phyloP scores from a whole-genome alignment of 2,797 vertebrate species.

The Hipposideros larvatus region DNA sequence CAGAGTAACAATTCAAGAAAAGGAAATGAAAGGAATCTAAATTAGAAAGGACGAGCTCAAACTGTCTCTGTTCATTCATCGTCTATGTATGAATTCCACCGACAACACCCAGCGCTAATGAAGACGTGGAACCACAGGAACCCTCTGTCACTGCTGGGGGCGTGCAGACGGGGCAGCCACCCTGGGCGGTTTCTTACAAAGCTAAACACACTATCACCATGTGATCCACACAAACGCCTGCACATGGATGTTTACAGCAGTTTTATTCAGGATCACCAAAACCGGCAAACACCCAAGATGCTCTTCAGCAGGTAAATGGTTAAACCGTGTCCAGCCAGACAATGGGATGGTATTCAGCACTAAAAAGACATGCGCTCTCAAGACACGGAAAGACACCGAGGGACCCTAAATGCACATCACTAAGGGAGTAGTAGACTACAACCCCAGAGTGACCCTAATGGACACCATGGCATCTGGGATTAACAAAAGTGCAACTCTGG shows the following conservation, averaged over 20 bases:
- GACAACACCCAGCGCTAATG: fast-evolving
- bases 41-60: neutral
- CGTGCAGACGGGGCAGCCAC: too few species aligned
- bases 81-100: neutral
- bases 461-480: fast-evolving
- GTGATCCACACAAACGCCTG: neutral
- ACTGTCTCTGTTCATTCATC: fast-evolving
- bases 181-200: fast-evolving
- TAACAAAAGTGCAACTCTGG: fast-evolving
- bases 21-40: neutral
- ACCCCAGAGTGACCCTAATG: too few species aligned
- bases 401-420: neutral
- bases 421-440: too few species aligned
- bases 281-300: neutral
- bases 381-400: neutral
- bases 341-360: neutral
- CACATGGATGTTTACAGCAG: too few species aligned
- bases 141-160: too few species aligned
- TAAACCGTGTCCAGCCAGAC: neutral
- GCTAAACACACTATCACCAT: fast-evolving
- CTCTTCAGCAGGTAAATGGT: neutral
- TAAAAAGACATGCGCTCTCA: neutral
- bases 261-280: neutral
- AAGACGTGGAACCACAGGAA: fast-evolving
- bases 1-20: neutral